These are phyloP conservation scores for Cepaea hortensis DNA, from an alignment of 2,888 invertebrate species.

Conservation along the genomic window DNA sequence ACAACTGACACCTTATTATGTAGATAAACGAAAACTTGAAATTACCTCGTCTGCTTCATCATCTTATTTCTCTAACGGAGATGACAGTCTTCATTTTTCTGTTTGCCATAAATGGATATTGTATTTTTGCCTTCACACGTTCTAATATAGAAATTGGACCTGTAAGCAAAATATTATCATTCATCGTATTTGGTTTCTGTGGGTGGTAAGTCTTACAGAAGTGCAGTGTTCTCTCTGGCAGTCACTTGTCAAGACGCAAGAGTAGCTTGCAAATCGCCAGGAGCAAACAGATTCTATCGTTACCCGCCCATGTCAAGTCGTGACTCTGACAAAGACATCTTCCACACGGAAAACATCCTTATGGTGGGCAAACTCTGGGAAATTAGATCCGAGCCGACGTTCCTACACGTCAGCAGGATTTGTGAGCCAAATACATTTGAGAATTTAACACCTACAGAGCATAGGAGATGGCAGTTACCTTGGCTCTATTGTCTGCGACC, in stretches of 20 bases:
- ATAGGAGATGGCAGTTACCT: not conserved
- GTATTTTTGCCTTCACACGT: not conserved
- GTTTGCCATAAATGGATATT: not conserved
- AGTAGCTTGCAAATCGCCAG: not conserved
- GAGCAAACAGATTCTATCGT: slow-evolving; percentile 36
- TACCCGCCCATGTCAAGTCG: slow-evolving; percentile 34
- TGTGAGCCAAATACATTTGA: not conserved
- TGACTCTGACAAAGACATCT: slow-evolving; percentile 31
- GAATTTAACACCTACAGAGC: slow-evolving; percentile 25
- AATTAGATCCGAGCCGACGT: slow-evolving; percentile 1
- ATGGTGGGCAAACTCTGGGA: not conserved
- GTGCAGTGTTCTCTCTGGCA: not conserved
- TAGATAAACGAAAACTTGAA: not conserved
- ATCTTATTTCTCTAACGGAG: not conserved
- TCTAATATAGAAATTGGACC: not conserved
- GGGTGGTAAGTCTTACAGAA: slow-evolving; percentile 36
- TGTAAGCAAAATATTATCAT: slow-evolving; percentile 15
- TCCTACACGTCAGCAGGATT: slow-evolving; percentile 6
- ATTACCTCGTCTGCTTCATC: not conserved
- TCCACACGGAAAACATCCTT: slow-evolving; percentile 21
- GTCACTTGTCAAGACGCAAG: slow-evolving; percentile 32
- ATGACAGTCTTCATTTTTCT: not conserved
- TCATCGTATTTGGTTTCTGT: slow-evolving; percentile 18
- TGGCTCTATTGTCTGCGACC: slow-evolving; percentile 4
- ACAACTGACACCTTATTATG: too few species aligned